Conservation (phyloP, 2,113 vertebrate species). For the Cyprinus carpio region DNA sequence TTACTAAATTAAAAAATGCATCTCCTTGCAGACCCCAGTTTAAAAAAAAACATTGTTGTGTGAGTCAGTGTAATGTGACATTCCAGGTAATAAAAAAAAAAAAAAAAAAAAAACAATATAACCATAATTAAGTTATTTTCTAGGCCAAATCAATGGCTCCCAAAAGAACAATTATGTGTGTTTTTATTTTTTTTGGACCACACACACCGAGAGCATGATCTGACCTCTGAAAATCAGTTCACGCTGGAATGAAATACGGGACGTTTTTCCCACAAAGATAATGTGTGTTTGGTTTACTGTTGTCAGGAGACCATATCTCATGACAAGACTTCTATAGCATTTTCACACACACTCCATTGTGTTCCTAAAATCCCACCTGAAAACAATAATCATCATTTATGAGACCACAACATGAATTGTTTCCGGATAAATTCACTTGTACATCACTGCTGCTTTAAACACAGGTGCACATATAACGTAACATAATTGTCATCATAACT, state of each 20-base stretch:
- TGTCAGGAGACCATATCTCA: slow-evolving; percentile 44
- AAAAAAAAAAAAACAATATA: not conserved
- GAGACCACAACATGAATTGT: slow-evolving; percentile 40
- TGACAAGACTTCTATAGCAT: slow-evolving; percentile 17
- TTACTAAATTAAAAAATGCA: not conserved
- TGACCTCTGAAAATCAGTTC: slow-evolving; percentile 34
- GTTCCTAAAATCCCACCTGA: slow-evolving; percentile 39
- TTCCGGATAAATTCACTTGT: slow-evolving; percentile 1
- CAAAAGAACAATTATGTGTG: slow-evolving; percentile 8
- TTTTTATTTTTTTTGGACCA: slow-evolving; percentile 47
- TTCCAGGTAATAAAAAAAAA: not conserved
- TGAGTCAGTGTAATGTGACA: not conserved
- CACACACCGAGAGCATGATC: slow-evolving; percentile 34
- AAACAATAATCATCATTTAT: slow-evolving; percentile 34
- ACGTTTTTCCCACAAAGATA: slow-evolving; percentile 28
- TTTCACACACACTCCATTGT: slow-evolving; percentile 32
- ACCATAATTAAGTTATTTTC: slow-evolving; percentile 7
- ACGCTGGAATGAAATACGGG: slow-evolving; percentile 34
- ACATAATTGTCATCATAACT: not conserved
- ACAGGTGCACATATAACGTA: slow-evolving; percentile 14
- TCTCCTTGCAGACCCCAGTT: not conserved
- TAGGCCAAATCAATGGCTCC: slow-evolving; percentile 43
- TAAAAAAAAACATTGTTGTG: not conserved
- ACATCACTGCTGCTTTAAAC: not conserved
- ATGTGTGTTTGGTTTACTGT: slow-evolving; percentile 30